Conservation (phyloP, 1,140 invertebrate genomes). For the Penaeus japonicus region DNA sequence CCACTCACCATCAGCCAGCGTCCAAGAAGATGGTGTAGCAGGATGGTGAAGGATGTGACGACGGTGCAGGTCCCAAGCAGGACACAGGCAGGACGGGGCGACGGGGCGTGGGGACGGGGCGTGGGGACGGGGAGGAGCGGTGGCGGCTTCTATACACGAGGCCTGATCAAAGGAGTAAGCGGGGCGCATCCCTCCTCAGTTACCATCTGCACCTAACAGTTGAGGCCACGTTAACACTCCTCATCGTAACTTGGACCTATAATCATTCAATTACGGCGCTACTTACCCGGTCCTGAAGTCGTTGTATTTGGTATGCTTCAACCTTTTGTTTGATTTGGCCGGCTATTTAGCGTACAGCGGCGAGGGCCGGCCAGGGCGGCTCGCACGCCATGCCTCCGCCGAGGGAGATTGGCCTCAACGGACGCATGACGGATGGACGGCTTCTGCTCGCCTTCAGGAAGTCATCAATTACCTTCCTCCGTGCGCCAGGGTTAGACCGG, state of each 20-base stretch:
- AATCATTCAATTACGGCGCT: constrained; percentile 53
- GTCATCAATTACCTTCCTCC: constrained; percentile 27
- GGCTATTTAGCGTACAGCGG: constrained; percentile 49
- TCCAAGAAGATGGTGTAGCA: no score
- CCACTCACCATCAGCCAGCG: no score
- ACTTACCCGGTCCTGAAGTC: constrained; percentile 45
- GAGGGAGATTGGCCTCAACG: background rate
- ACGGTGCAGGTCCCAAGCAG: no score
- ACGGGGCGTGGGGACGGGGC: background rate
- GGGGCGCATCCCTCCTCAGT: constrained; percentile 2
- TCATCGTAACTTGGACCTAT: constrained; percentile 42
- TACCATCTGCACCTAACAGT: constrained; percentile 27
- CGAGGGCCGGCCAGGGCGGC: constrained; percentile 20
- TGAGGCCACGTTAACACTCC: constrained; percentile 40
- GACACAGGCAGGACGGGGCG: no score
- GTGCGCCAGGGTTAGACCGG: constrained; percentile 14
- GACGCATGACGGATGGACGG: background rate
- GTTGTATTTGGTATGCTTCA: constrained; percentile 55
- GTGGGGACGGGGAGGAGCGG: background rate
- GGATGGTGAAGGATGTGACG: no score
- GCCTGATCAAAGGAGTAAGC: constrained; percentile 28
- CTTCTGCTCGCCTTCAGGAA: background rate
- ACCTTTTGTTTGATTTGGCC: constrained; percentile 53
- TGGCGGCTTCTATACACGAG: constrained; percentile 10
- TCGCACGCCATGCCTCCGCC: background rate